These are phyloP conservation scores for Epizoanthus illoricatus DNA, from an alignment of 92 coral and sea anemone genomes.

Conservation along the genomic window DNA sequence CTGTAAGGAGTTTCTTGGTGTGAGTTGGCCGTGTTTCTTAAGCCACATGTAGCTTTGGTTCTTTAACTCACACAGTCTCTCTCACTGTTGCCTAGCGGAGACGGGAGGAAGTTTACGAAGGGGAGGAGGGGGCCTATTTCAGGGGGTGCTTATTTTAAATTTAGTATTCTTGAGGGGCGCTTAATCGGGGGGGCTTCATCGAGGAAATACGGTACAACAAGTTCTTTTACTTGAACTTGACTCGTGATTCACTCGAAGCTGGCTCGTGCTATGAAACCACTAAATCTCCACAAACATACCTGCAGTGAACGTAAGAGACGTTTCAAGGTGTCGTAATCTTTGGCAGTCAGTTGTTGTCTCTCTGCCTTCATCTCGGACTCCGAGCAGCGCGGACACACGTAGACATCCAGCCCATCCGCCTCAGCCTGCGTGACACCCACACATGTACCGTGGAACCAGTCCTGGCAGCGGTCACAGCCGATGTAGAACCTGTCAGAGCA, in stretches of 20 bases:
- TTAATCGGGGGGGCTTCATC: no score
- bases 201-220: no score
- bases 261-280: not conserved
- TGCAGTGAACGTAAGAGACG: slow-evolving; percentile 89
- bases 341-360: slow-evolving; percentile 75
- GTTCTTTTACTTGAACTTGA: no score
- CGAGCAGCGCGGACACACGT: slow-evolving; percentile 89
- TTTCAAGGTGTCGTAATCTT: slow-evolving; percentile 87
- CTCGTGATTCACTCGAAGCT: not conserved
- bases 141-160: no score
- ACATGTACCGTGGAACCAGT: slow-evolving; percentile 96
- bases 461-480: slow-evolving; percentile 97
- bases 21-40: no score
- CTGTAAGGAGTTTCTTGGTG: no score
- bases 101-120: no score
- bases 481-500: slow-evolving; percentile 75
- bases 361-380: slow-evolving; percentile 70
- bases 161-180: no score
- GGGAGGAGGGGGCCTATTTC: no score
- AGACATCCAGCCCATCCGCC: slow-evolving; percentile 78
- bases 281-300: slow-evolving; percentile 42
- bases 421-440: slow-evolving; percentile 85
- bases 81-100: no score
- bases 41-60: no score
- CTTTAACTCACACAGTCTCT: no score